phyloP scores from a whole-genome alignment of 2,797 vertebrate species.

The Hephaestus fuliginosus region DNA sequence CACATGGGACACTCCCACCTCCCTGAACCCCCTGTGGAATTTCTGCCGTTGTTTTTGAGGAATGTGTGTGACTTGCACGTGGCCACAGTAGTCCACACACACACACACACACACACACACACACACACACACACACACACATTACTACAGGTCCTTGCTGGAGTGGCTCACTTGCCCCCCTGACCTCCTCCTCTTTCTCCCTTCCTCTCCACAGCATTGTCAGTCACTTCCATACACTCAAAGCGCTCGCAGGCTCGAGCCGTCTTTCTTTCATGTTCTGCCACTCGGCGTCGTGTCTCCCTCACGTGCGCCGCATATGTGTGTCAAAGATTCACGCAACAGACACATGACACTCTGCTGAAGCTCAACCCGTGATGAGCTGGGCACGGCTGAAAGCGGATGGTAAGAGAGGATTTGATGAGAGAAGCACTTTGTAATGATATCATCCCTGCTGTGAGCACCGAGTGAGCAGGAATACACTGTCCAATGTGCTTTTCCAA shows the following conservation, averaged over 20 bases:
- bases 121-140: not conserved
- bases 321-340: constrained; percentile 17
- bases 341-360: constrained; percentile 27
- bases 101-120: constrained; percentile 3
- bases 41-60: constrained; percentile 72
- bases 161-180: constrained; percentile 16
- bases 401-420: constrained; percentile 74
- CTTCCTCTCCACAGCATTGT: not conserved
- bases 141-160: constrained; percentile 4
- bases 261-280: constrained; percentile 22
- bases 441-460: constrained; percentile 70
- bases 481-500: constrained; percentile 59
- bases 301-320: not conserved
- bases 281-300: constrained; percentile 21
- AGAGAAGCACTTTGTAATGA: constrained; percentile 77
- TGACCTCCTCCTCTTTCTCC: not conserved
- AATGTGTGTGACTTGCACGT: constrained; percentile 75
- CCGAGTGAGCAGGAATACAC: constrained; percentile 55
- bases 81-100: constrained; percentile 19
- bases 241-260: not conserved
- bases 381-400: constrained; percentile 49
- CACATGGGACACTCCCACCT: constrained; percentile 72
- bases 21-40: constrained; percentile 70
- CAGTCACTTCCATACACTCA: constrained; percentile 12
- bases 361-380: constrained; percentile 45